Evolutionary conservation across 2,113 vertebrate genomes (phyloP), one percentile per base, ranked within the genome.

Genomic region (Pachycephala philippinensis): DNA sequence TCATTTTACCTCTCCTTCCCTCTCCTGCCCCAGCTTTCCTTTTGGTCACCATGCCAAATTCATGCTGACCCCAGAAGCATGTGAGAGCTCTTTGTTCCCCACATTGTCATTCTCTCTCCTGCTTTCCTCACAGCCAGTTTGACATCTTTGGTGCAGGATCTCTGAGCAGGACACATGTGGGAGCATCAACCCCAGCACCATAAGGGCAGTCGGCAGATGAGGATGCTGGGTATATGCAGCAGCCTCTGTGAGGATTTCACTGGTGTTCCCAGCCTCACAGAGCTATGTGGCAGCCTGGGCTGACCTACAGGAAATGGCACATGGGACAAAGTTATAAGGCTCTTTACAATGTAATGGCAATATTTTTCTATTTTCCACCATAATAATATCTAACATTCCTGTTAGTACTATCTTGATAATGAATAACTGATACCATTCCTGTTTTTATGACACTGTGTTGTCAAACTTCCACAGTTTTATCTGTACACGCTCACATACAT

Each of bases 161-260:
- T 83, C n/a, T 0, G 7, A 42, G 19, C 15, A 63, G 45, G 11
- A 42, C 7, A 35, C 1, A 0, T 7, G 22, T 35, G 2, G n/a
- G 31, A 35, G 4, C 42, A 63, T 22, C 18, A 84, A 35, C 9
- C 12, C 35, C 21, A 50, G 35, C 42, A 74, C 27, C 16, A 7
- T 4, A 24, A 54, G 23, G 23, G 31, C 2, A 0, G 27, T 6
- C 22, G 57, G 30, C 11, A 28, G 31, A 44, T 3, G 2, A 85
- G 13, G 28, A 22, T 2, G 5, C 6, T 33, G 54, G 42, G 17
- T 39, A 10, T 8, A 53, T 30, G 8, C 76, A 78, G 60, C 12
- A 57, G 10, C 30, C 24, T 20, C 69, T 2, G 1, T 74, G 39
- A 37, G 17, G 42, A 70, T 76, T 78, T 78, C 59, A 47, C 33